Base-by-base conservation (phyloP, 1,140 invertebrate species). In the Bicyclus anynana region DNA sequence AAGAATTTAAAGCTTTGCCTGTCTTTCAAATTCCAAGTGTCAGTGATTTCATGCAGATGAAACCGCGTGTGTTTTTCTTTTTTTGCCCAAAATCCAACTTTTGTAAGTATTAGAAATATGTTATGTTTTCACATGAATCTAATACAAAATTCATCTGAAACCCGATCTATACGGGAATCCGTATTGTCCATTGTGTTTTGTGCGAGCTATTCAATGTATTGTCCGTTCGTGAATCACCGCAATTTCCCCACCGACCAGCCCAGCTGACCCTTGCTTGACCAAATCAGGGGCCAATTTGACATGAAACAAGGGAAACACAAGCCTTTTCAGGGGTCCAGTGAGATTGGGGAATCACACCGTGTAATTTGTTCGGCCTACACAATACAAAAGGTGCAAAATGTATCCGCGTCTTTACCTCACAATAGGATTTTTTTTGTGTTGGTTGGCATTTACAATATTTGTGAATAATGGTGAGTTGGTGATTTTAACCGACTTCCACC, bases 151-250 rank as follows among this genome's bases (percentile, higher is more conserved):
- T 35, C 53, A 63, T 56, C 56, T 55, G 54, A 63, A 67, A 67
- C 44, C 42, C 60, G 62, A 67, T 67, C 50, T 65, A 56, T 67
- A 53, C 38, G 49, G 54, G 56, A 62, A 52, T 66, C 55, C 38
- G 50, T 44, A 52, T 61, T 61, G 10, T 27, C 47, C 47, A 62
- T 69, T 67, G 61, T 64, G 16, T 48, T 44, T 50, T 51, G 53
- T n/a, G 49, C 56, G 57, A 53, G 60, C 60, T 48, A 62, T 70
- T 70, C 68, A 65, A 40, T 66, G 65, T 58, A 65, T 67, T 70
- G 64, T 70, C 56, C 58, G 57, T 42, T 17, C 46, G 48, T 62
- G 65, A 67, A 67, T 70, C 61, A 60, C 51, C 63, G 61, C 61
- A 64, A 59, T 65, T 66, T 67, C 51, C 44, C 51, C 37, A 48